Evolutionary conservation across 2,797 vertebrate species (phyloP).

Genomic region (Acanthiza pusilla): DNA sequence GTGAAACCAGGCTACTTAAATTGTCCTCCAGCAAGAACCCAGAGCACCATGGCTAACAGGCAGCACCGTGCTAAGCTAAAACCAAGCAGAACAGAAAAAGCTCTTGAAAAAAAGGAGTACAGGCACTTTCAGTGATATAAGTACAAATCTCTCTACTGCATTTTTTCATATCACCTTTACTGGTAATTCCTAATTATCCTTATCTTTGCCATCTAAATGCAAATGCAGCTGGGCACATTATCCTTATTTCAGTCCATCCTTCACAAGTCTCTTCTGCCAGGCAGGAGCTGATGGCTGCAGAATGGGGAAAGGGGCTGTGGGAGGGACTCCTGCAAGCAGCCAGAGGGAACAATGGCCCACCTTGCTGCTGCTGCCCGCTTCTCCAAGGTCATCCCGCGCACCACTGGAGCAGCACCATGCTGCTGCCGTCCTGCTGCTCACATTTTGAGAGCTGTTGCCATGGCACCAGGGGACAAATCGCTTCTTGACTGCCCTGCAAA

Average conservation of each 20-base stretch:
- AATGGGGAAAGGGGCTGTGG: background rate
- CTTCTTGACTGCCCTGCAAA: constrained; percentile 46
- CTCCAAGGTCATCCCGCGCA: background rate
- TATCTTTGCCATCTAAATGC: background rate
- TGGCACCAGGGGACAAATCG: constrained; percentile 51
- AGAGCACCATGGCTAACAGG: background rate
- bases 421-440: background rate
- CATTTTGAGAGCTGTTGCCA: constrained; percentile 56
- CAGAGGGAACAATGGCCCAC: background rate
- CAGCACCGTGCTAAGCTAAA: background rate
- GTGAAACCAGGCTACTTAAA: background rate
- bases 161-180: background rate
- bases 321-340: background rate
- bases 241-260: background rate
- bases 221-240: background rate
- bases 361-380: background rate
- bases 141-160: background rate
- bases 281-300: background rate
- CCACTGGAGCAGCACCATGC: background rate
- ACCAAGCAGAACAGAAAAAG: background rate
- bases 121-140: background rate
- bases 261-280: background rate
- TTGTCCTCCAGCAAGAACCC: background rate
- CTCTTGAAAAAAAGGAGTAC: background rate
- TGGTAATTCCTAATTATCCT: background rate